Conservation (phyloP, 2,113 vertebrate genomes). For the Eupsittula cactorum region DNA sequence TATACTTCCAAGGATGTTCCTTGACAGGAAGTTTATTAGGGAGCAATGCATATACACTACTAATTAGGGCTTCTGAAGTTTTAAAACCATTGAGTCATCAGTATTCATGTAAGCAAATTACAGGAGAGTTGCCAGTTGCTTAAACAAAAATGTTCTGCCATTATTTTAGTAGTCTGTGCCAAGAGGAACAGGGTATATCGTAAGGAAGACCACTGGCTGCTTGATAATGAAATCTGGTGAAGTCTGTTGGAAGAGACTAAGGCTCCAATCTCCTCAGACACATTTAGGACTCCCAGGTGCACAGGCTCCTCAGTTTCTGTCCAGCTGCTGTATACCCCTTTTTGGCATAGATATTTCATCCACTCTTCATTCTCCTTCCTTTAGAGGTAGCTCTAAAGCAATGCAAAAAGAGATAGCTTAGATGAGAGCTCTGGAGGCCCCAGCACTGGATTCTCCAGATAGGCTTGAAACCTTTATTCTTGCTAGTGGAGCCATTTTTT, state of each 20-base stretch:
- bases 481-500: background rate
- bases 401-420: fast-evolving
- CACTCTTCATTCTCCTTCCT: background rate
- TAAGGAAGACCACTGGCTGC: background rate
- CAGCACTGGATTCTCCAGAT: background rate
- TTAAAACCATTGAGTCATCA: slow-evolving; percentile 19
- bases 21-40: background rate
- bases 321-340: background rate
- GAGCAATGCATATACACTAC: background rate
- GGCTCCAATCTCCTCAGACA: background rate
- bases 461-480: background rate
- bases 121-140: background rate
- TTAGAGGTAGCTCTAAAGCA: background rate
- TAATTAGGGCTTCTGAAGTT: slow-evolving; percentile 12
- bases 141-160: background rate
- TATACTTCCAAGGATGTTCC: background rate
- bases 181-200: background rate
- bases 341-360: background rate
- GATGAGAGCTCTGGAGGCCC: background rate
- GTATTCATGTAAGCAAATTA: background rate
- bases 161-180: background rate
- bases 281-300: background rate
- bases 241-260: background rate
- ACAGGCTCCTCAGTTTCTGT: background rate
- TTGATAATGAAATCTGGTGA: background rate